phyloP scores from a whole-genome alignment of 2,113 vertebrate genomes.

The Percopsis transmontana region DNA sequence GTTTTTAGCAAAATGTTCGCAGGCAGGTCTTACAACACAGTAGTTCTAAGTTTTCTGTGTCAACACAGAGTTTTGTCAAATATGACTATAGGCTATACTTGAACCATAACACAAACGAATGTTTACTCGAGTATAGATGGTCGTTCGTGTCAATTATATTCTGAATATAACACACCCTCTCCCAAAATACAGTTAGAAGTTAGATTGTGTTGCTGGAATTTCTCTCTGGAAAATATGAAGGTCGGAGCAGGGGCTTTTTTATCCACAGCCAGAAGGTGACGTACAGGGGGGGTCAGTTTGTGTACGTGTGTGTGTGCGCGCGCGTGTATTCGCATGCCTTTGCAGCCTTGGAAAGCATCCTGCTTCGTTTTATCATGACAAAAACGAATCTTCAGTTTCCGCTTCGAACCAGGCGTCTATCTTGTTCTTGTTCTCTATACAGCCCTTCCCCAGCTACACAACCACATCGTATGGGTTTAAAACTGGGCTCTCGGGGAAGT shows the following conservation, averaged over 20 bases:
- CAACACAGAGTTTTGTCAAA: no score
- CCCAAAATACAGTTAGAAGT: no score
- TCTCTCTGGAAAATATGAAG: not conserved
- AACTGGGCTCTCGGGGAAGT: constrained; percentile 75
- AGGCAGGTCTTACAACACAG: no score
- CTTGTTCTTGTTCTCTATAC: not conserved
- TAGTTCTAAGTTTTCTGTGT: no score
- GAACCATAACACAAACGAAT: no score
- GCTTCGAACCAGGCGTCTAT: not conserved
- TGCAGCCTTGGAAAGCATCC: not conserved
- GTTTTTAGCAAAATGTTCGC: no score
- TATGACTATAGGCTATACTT: no score
- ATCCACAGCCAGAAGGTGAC: not conserved
- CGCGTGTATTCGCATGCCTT: not conserved
- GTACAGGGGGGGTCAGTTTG: constrained; percentile 3
- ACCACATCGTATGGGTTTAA: not conserved
- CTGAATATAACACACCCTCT: not conserved
- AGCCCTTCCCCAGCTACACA: not conserved
- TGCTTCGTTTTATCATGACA: constrained; percentile 1
- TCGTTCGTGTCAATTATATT: not conserved
- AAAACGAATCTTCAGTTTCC: constrained; percentile 20
- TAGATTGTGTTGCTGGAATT: not conserved
- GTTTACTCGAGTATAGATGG: no score
- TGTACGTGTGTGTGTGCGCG: constrained; percentile 12
- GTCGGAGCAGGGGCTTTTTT: not conserved